Base-by-base conservation (phyloP, 2,797 vertebrate species). In the Zalophus californianus region DNA sequence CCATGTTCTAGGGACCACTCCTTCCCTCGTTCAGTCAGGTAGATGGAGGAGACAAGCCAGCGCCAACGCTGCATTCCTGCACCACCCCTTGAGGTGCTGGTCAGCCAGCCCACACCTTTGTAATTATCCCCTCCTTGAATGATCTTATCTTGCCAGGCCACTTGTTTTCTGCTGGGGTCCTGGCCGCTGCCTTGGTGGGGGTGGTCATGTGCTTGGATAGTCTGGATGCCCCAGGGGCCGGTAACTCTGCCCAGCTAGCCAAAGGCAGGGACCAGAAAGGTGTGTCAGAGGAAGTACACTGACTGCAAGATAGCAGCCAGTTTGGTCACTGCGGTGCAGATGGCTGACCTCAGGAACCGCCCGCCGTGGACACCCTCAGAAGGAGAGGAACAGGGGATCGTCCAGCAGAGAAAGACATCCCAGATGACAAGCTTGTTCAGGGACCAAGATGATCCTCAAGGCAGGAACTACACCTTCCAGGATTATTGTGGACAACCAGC, bases 61-160 rank as follows among this genome's bases (percentile, higher is more conserved):
- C 0, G 0, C 4, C 27, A 13, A 52, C 0, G 0, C 23, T n/a
- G 23, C 60, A 13, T 35, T 50, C 62, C 62, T 10, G 16, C 4
- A 8, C 13, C 1, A 25, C 7, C 21, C 41, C 4, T 15, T 0
- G 0, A 15, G 9, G 54, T 7, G 62, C 29, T 1, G 0, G 21
- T 38, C 3, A 56, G 44, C 41, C 2, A 0, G 20, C 5, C 27
- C 66, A 64, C 35, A 1, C 15, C 54, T 96, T 18, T 52, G 21
- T 75, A 38, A 18, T 64, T 6, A 70, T 44, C 41, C 7, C 21
- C 12, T 41, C 2, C 85, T 62, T 1, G 16, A 27, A 9, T 29
- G 13, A 9, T 16, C 27, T 54, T 29, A 16, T n/a, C 78, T 18
- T 54, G 29, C 52, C 58, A 41, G 32, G 35, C 21, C 13, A 16